Conservation (phyloP, 2,113 vertebrate species). For the Sebastes schlegelii region DNA sequence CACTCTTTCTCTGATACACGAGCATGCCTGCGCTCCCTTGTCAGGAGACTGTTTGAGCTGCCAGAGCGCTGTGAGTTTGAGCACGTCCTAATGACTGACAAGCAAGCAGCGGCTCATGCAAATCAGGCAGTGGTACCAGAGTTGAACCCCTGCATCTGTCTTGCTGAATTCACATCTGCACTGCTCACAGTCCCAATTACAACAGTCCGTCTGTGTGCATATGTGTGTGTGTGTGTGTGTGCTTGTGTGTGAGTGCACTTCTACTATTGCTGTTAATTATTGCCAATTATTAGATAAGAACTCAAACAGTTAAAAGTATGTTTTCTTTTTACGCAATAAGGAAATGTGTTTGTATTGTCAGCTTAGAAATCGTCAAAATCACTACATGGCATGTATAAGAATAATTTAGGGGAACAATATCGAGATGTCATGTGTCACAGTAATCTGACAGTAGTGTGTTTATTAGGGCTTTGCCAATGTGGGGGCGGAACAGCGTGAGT, state of each 20-base stretch:
- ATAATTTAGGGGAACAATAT: background rate
- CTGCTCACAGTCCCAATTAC: conserved; percentile 51
- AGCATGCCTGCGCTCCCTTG: conserved; percentile 46
- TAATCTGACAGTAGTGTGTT: conserved; percentile 1
- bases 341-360: background rate
- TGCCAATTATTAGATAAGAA: background rate
- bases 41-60: conserved; percentile 53
- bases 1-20: conserved; percentile 23
- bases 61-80: conserved; percentile 56
- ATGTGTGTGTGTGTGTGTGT: background rate
- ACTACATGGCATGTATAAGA: background rate
- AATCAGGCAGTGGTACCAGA: conserved; percentile 71
- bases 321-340: background rate
- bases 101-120: conserved; percentile 74
- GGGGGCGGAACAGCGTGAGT: background rate
- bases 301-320: background rate
- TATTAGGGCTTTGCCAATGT: background rate
- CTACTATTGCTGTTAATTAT: conserved; percentile 6
- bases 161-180: conserved; percentile 61
- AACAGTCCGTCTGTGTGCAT: conserved; percentile 22
- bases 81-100: conserved; percentile 74
- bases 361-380: background rate
- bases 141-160: conserved; percentile 78
- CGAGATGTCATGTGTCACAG: background rate
- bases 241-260: background rate